phyloP scores from a whole-genome alignment of 2,888 invertebrate species.

The Caenorhabditis auriculariae region DNA sequence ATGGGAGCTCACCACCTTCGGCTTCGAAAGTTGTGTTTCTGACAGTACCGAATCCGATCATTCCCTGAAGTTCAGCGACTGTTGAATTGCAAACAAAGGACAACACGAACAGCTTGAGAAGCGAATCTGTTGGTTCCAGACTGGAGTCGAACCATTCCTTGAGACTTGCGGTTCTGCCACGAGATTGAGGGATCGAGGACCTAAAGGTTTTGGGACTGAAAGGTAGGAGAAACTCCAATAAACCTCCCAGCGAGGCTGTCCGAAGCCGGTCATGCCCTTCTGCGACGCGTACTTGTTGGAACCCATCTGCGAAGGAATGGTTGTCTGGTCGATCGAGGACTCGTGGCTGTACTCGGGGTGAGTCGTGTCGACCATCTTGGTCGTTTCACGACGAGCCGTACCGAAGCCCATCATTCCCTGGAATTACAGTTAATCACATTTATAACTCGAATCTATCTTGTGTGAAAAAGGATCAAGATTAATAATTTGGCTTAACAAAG shows the following conservation, averaged over 20 bases:
- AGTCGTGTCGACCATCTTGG: conserved; percentile 60
- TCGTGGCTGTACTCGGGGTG: conserved; percentile 63
- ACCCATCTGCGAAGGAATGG: conserved; percentile 61
- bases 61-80: conserved; percentile 28
- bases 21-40: conserved; percentile 62
- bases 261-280: conserved; percentile 63
- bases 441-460: neutral
- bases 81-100: neutral
- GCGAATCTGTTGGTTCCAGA: conserved; percentile 62
- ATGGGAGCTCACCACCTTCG: conserved; percentile 62
- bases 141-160: conserved; percentile 61
- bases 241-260: conserved; percentile 63
- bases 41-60: conserved; percentile 52
- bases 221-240: neutral
- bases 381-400: conserved; percentile 62
- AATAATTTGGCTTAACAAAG: neutral
- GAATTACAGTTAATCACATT: neutral
- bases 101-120: conserved; percentile 49
- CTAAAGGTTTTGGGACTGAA: conserved; percentile 5
- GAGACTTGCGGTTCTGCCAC: conserved; percentile 62
- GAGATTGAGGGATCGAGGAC: conserved; percentile 58
- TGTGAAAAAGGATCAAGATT: neutral
- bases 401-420: conserved; percentile 63
- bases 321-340: conserved; percentile 56
- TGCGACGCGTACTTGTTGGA: conserved; percentile 63